Evolutionary conservation across 2,797 vertebrate species (phyloP).

Genomic region (Diplodus sargus): DNA sequence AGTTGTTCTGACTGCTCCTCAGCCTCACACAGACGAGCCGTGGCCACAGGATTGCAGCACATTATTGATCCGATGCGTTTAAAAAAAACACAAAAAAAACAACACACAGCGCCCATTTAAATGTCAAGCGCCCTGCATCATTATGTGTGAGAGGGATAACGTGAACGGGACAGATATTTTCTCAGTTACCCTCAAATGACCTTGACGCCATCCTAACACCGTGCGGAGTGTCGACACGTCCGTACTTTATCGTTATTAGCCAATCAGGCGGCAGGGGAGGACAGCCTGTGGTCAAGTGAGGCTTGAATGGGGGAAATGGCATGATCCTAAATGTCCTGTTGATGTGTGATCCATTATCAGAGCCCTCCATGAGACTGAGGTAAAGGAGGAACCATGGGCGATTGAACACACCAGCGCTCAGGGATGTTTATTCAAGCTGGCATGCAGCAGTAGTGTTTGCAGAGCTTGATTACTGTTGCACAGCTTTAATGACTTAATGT

Average conservation of each 20-base stretch:
- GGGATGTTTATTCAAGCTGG: constrained; percentile 32
- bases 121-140: constrained; percentile 10
- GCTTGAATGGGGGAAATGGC: constrained; percentile 12
- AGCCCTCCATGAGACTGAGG: constrained; percentile 15
- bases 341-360: constrained; percentile 37
- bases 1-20: not conserved
- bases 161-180: constrained; percentile 31
- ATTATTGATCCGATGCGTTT: constrained; percentile 30
- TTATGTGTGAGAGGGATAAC: not conserved
- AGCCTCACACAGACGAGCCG: not conserved
- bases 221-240: constrained; percentile 18
- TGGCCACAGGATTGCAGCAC: constrained; percentile 11
- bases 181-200: constrained; percentile 76
- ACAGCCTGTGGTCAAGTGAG: constrained; percentile 14
- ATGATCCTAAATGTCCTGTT: constrained; percentile 28
- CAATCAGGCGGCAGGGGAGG: constrained; percentile 7
- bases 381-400: constrained; percentile 9
- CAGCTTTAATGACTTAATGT: constrained; percentile 22
- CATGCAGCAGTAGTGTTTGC: constrained; percentile 8
- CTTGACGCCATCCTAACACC: constrained; percentile 79
- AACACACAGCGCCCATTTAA: not conserved
- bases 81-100: too few species aligned
- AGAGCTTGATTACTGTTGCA: constrained; percentile 1
- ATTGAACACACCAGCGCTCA: constrained; percentile 11
- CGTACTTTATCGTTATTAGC: constrained; percentile 25